A percentile compares a stretch with the other conserved stretches of the same genome.
These are phyloP conservation scores for Apeltes quadracus DNA, from an alignment of 2,113 vertebrate genomes.

Conservation along the genomic window DNA sequence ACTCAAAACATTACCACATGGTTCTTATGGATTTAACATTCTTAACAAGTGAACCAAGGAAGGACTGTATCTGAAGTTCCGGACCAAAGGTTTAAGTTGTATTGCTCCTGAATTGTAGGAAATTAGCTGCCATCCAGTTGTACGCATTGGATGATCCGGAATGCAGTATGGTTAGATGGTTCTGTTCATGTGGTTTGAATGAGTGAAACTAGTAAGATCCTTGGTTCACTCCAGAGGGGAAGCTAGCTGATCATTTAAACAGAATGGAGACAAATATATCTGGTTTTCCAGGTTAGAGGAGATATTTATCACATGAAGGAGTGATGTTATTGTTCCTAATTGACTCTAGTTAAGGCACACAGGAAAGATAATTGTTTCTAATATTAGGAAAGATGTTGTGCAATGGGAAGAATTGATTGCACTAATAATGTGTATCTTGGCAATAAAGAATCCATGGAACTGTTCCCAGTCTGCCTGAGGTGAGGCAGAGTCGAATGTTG, in stretches of 20 bases:
- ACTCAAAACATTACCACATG: not conserved
- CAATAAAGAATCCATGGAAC: too few species aligned
- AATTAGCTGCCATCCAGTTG: not conserved
- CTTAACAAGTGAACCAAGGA: too few species aligned
- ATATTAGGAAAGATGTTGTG: too few species aligned
- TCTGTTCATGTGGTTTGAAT: not conserved
- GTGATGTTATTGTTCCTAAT: too few species aligned
- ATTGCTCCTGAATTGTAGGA: not conserved
- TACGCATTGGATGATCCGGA: not conserved
- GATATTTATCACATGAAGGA: not conserved
- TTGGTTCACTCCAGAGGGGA: not conserved
- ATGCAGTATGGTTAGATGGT: not conserved
- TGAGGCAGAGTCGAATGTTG: too few species aligned
- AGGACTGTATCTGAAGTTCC: too few species aligned
- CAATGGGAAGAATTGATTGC: too few species aligned
- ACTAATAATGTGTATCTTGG: too few species aligned
- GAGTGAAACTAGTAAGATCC: not conserved
- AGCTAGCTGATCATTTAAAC: not conserved
- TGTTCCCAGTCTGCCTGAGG: too few species aligned
- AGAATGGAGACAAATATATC: not conserved
- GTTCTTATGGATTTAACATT: not conserved
- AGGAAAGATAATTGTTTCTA: too few species aligned
- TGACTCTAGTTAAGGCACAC: too few species aligned
- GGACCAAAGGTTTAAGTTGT: not conserved
- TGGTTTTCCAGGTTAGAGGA: not conserved